phyloP scores from a whole-genome alignment of 1,140 invertebrate genomes.

The Uloborus diversus region DNA sequence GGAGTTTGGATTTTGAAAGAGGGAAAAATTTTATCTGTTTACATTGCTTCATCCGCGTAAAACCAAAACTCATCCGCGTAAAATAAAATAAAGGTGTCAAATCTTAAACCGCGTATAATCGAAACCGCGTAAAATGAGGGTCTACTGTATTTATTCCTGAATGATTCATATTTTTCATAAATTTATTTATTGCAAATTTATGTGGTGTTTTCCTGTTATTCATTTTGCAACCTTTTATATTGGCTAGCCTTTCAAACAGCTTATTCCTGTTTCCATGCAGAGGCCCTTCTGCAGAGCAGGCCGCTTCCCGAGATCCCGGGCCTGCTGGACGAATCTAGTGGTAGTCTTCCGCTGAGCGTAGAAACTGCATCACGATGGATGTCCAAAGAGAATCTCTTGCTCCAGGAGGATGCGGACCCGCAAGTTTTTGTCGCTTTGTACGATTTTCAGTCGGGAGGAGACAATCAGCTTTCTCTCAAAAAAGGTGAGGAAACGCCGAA shows the following conservation, averaged over 20 bases:
- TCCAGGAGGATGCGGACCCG: constrained; percentile 79
- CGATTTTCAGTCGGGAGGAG: constrained; percentile 94
- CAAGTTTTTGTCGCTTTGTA: constrained; percentile 93
- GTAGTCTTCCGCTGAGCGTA: constrained; percentile 29
- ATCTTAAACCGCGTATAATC: no score
- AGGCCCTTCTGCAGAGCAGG: constrained; percentile 88
- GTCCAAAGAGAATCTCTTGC: constrained; percentile 93
- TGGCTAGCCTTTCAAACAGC: neutral
- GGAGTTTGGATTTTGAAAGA: no score
- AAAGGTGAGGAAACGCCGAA: constrained; percentile 84
- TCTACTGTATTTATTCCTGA: no score
- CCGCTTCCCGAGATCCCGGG: constrained; percentile 88
- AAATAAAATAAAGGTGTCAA: no score
- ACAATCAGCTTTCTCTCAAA: constrained; percentile 96
- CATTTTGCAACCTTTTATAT: neutral
- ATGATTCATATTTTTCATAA: neutral
- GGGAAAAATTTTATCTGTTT: no score
- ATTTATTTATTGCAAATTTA: neutral
- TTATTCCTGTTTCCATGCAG: constrained; percentile 69
- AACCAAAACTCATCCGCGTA: no score
- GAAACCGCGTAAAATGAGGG: no score
- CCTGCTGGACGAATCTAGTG: constrained; percentile 70
- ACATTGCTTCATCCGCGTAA: no score
- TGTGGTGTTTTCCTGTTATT: neutral
- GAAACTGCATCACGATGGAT: constrained; percentile 77